Evolutionary conservation across 2,113 vertebrate species (phyloP).

Genomic region (Coturnix japonica): DNA sequence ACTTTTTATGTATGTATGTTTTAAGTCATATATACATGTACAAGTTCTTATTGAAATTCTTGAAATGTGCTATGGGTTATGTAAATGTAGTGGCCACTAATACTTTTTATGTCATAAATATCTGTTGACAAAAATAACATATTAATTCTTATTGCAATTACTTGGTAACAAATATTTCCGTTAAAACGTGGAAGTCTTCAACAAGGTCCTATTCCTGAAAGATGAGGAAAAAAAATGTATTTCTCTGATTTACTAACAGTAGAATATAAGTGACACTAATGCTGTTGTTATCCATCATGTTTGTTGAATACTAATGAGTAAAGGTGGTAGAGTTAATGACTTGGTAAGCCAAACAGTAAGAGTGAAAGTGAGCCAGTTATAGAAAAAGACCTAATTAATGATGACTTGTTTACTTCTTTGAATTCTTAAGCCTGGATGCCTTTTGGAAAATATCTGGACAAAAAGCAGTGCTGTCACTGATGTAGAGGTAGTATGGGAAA

Average conservation of each 20-base stretch:
- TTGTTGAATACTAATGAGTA: background rate
- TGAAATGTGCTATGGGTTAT: background rate
- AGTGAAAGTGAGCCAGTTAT: background rate
- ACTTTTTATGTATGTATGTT: background rate
- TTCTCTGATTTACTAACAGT: background rate
- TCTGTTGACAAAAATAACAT: background rate
- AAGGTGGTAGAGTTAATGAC: background rate
- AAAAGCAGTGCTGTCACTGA: background rate
- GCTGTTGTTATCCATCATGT: background rate
- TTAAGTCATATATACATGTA: fast-evolving
- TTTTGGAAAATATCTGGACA: background rate
- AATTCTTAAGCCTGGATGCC: background rate
- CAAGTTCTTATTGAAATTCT: background rate
- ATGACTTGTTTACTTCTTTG: background rate
- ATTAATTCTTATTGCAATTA: background rate
- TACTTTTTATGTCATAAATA: background rate
- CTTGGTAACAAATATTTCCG: background rate
- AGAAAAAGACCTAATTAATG: background rate
- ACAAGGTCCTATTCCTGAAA: background rate
- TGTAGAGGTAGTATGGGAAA: background rate
- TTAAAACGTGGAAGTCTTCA: background rate
- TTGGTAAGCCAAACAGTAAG: background rate
- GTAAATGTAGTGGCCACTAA: background rate
- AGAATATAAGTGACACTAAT: background rate
- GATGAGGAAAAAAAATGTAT: background rate